Evolutionary conservation across 2,797 vertebrate genomes (phyloP).

Genomic region (Amblyopsis hoosieri): DNA sequence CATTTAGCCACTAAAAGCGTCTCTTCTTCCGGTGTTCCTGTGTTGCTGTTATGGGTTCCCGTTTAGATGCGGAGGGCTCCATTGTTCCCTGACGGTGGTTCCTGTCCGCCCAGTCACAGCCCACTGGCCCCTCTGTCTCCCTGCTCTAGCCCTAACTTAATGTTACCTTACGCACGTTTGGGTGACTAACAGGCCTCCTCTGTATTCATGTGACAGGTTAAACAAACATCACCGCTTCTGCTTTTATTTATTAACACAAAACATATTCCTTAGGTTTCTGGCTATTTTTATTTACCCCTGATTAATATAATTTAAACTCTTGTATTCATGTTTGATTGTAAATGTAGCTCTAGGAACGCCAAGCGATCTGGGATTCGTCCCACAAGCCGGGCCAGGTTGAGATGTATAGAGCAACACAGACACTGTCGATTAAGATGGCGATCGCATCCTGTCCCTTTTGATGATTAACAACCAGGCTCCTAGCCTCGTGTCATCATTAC

Average conservation of each 20-base stretch:
- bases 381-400: neutral
- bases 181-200: neutral
- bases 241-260: no score
- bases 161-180: slow-evolving; percentile 32
- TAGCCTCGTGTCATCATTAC: slow-evolving; percentile 78
- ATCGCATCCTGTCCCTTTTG: slow-evolving; percentile 29
- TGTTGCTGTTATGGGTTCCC: slow-evolving; percentile 79
- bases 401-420: slow-evolving; percentile 6
- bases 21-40: slow-evolving; percentile 58
- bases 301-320: no score
- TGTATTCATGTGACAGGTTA: no score
- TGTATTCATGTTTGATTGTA: no score
- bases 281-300: no score
- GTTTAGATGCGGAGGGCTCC: slow-evolving; percentile 55
- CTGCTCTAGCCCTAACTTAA: slow-evolving; percentile 33
- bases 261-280: no score
- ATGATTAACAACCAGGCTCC: slow-evolving; percentile 65
- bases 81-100: slow-evolving; percentile 71
- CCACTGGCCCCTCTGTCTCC: slow-evolving; percentile 47
- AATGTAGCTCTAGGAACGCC: neutral
- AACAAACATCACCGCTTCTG: no score
- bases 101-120: slow-evolving; percentile 65
- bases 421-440: slow-evolving; percentile 66
- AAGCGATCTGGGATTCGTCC: neutral
- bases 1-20: slow-evolving; percentile 46